phyloP scores from a whole-genome alignment of 2,797 vertebrate species.

The Propithecus deckenii region DNA sequence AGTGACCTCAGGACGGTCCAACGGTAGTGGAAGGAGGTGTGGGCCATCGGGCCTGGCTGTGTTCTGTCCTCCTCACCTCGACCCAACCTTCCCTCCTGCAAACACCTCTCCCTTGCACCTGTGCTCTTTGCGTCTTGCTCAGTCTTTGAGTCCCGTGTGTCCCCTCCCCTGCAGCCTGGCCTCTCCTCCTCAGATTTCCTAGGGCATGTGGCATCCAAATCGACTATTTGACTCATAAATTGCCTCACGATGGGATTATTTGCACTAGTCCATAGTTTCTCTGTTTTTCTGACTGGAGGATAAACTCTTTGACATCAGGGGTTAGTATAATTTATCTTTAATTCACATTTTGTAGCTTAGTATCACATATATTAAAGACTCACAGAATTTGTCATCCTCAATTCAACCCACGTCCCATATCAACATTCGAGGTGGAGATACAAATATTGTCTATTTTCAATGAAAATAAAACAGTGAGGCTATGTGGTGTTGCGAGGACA shows the following conservation, averaged over 20 bases:
- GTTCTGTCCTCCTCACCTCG: not conserved
- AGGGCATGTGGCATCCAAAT: not conserved
- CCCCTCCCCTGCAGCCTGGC: not conserved
- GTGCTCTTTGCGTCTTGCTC: not conserved
- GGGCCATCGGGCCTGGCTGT: fast-evolving
- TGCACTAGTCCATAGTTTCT: not conserved
- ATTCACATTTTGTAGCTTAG: not conserved
- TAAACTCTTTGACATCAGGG: not conserved
- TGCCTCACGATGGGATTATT: not conserved
- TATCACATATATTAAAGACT: not conserved
- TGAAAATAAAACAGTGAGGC: not conserved
- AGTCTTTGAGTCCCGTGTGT: not conserved
- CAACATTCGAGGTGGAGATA: not conserved
- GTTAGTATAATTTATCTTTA: not conserved
- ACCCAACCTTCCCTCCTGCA: not conserved
- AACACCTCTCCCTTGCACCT: no score
- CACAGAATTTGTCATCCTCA: not conserved
- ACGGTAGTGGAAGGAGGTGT: fast-evolving
- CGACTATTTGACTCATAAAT: not conserved
- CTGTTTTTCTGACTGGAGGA: not conserved
- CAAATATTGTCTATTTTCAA: not conserved
- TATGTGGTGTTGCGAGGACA: fast-evolving
- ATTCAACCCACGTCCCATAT: not conserved
- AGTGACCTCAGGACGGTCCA: not conserved
- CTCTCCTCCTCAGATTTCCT: not conserved